phyloP scores from a whole-genome alignment of 2,888 invertebrate genomes.

The Lasioglossum marginatum region DNA sequence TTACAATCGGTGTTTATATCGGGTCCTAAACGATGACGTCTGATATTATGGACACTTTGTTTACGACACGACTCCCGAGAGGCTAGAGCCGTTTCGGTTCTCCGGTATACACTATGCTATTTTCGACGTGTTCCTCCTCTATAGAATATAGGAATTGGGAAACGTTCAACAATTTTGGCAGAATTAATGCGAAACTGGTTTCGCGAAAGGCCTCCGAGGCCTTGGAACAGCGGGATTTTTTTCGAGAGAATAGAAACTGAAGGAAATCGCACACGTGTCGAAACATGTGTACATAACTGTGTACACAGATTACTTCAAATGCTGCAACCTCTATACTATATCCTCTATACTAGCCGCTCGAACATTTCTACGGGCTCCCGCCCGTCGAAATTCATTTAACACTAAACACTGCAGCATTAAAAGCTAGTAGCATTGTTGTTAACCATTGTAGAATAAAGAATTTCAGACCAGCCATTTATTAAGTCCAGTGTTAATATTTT shows the following conservation, averaged over 20 bases:
- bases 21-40: slow-evolving; percentile 23
- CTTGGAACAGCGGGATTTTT: slow-evolving; percentile 11
- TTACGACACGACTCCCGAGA: neutral
- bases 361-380: neutral
- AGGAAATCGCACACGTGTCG: slow-evolving; percentile 1
- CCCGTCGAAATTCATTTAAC: neutral
- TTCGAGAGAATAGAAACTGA: slow-evolving; percentile 9
- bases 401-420: neutral
- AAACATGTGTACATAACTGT: slow-evolving; percentile 1
- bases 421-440: too few relatives aligned
- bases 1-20: slow-evolving; percentile 8
- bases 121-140: neutral
- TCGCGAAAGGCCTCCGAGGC: slow-evolving; percentile 12
- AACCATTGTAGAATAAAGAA: neutral
- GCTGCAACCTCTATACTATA: neutral
- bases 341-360: neutral
- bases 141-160: neutral
- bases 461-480: neutral
- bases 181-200: slow-evolving; percentile 13
- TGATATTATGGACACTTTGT: slow-evolving; percentile 20
- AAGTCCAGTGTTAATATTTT: neutral
- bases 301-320: neutral
- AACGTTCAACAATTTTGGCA: slow-evolving; percentile 11
- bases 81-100: neutral
- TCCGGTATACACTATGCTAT: neutral